Evolutionary conservation across 2,113 vertebrate genomes (phyloP).

Genomic region (Amphiprion percula): DNA sequence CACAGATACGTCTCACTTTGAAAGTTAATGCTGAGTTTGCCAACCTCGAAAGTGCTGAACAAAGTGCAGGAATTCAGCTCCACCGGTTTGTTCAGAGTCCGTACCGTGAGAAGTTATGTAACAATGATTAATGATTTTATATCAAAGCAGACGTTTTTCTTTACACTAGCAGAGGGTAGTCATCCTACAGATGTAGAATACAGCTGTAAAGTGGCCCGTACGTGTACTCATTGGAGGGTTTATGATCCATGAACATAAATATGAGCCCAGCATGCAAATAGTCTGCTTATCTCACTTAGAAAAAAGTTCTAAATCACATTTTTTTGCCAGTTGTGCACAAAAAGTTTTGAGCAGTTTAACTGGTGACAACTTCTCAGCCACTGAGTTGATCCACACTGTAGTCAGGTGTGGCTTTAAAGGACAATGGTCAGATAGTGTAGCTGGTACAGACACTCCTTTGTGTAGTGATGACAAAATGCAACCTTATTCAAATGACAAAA

Average conservation of each 20-base stretch:
- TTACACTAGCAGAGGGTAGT: not conserved
- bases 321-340: no score
- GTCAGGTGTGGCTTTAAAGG: no score
- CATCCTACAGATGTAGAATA: not conserved
- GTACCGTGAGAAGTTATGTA: not conserved
- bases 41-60: not conserved
- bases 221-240: not conserved
- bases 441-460: no score
- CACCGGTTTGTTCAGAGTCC: not conserved
- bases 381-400: no score
- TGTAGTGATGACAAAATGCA: no score
- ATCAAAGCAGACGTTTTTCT: not conserved
- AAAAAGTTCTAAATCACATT: no score
- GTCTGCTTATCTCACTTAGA: no score
- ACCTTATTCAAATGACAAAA: no score
- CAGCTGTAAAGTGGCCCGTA: not conserved
- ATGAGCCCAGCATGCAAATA: no score
- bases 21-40: conserved; percentile 10
- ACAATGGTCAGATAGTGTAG: no score
- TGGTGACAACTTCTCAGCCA: no score
- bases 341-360: no score
- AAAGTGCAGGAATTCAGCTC: not conserved
- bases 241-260: not conserved
- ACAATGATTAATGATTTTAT: not conserved
- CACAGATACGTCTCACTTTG: not conserved